Evolutionary conservation across 2,113 vertebrate species (phyloP).

Genomic region (Pedetes capensis): DNA sequence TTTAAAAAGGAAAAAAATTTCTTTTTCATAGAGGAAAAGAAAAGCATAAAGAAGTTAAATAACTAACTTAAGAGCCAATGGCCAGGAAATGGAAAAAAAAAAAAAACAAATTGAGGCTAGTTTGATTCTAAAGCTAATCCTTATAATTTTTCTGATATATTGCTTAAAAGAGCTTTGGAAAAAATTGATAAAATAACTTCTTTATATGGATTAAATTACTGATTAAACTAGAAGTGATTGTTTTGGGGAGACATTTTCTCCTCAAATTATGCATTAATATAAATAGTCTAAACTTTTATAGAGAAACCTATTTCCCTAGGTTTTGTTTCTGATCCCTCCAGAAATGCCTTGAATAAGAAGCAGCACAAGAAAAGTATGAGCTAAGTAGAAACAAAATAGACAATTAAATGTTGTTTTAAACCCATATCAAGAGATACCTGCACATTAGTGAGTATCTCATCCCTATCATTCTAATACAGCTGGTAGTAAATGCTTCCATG

Average conservation of each 20-base stretch:
- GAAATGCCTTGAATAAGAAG: neutral
- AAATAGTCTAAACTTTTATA: neutral
- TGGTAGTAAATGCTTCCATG: neutral
- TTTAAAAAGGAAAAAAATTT: no score
- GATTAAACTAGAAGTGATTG: neutral
- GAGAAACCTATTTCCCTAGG: neutral
- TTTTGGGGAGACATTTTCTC: neutral
- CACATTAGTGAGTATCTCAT: neutral
- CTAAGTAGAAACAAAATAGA: conserved; percentile 28
- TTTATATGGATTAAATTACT: neutral
- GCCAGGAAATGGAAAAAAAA: neutral
- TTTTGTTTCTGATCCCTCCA: neutral
- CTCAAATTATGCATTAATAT: neutral
- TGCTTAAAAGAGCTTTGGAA: neutral
- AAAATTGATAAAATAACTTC: neutral
- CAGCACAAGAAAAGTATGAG: conserved; percentile 5
- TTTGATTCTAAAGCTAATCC: neutral
- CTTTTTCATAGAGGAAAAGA: no score
- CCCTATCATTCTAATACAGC: neutral
- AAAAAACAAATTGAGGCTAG: neutral
- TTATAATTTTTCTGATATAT: neutral
- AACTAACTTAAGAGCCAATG: neutral
- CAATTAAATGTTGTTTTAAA: neutral
- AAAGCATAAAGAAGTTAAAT: neutral
- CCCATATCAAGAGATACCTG: neutral